Base-by-base conservation (phyloP, 2,797 vertebrate species). In the Odontamblyopus lacepedii region DNA sequence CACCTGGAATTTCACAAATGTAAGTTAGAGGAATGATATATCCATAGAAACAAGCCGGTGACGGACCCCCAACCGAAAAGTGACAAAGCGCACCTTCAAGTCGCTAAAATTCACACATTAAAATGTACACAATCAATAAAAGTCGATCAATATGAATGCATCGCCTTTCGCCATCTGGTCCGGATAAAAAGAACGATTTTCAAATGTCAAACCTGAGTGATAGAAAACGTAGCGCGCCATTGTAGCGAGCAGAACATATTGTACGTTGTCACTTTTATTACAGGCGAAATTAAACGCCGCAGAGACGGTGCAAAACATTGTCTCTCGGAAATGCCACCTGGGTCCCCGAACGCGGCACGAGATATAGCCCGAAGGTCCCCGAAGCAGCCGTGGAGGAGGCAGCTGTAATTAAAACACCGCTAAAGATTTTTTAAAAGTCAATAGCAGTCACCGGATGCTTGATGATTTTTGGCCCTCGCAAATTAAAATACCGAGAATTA, bases 401-500 rank as follows among this genome's bases (percentile, higher is more conserved):
- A 13, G 60, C 30, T 61, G 76, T 85, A 75, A 88, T 88, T 87
- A 87, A 85, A 67, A 88, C 85, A 18, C 59, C 48, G 73, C 51
- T 76, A 86, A 81, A 82, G 83, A 88, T 85, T 83, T 83, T 72
- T 72, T 32, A 53, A 48, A 63, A 26, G 76, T 44, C 19, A 85
- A 79, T 79, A 71, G 81, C 41, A 67, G 74, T 69, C 64, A 4
- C 70, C 53, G 70, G 74, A 83, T 82, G 72, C 77, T 78, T 76
- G 78, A 83, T 6, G 71, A 73, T 73, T 75, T 77, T 71, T 44
- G 65, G 48, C 11, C 50, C 1, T 1, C 29, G 62, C 56, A 62
- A 75, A 87, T 87, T 79, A 80, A 78, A 74, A 65, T 82, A 83
- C 67, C 73, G 74, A 44, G 69, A 81, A 89, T 87, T 80, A 85